A percentile compares a stretch with the other conserved stretches of the same genome.
phyloP scores from a whole-genome alignment of 1,140 invertebrate genomes.

The Eupristina koningsbergeri region DNA sequence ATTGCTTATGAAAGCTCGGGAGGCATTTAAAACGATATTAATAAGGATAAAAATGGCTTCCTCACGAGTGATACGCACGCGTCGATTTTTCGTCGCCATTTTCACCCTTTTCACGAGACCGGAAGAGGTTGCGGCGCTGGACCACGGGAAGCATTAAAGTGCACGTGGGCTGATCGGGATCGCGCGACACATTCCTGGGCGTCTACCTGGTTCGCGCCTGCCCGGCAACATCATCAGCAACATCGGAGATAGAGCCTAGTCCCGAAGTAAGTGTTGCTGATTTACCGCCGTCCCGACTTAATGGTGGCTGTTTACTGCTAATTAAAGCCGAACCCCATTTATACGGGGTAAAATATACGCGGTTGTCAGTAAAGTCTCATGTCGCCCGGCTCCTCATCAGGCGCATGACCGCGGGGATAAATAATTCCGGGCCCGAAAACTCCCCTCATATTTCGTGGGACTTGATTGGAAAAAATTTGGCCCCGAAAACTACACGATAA shows the following conservation, averaged over 20 bases:
- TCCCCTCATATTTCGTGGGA: conserved; percentile 41
- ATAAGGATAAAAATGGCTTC: too few species aligned
- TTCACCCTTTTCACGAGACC: too few species aligned
- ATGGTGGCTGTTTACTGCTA: conserved; percentile 71
- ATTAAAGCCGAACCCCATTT: conserved; percentile 70
- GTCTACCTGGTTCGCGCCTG: not conserved
- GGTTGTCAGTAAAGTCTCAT: conserved; percentile 19
- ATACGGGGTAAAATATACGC: conserved; percentile 54
- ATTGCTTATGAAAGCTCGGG: not conserved
- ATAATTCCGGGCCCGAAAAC: conserved; percentile 41
- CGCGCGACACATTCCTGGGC: not conserved
- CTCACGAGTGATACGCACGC: too few species aligned
- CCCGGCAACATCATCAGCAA: not conserved
- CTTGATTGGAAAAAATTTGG: conserved; percentile 42
- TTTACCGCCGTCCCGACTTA: conserved; percentile 66
- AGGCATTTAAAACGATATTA: too few species aligned
- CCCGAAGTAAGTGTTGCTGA: conserved; percentile 64
- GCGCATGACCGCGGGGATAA: conserved; percentile 50
- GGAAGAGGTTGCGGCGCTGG: too few species aligned
- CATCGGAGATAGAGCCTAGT: not conserved
- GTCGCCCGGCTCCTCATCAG: conserved; percentile 47
- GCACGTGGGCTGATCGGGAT: not conserved
- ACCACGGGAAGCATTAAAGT: too few species aligned
- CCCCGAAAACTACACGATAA: conserved; percentile 32
- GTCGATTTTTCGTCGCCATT: too few species aligned